Conservation (phyloP, 23 tunicate genomes). For the Phallusia fumigata region DNA sequence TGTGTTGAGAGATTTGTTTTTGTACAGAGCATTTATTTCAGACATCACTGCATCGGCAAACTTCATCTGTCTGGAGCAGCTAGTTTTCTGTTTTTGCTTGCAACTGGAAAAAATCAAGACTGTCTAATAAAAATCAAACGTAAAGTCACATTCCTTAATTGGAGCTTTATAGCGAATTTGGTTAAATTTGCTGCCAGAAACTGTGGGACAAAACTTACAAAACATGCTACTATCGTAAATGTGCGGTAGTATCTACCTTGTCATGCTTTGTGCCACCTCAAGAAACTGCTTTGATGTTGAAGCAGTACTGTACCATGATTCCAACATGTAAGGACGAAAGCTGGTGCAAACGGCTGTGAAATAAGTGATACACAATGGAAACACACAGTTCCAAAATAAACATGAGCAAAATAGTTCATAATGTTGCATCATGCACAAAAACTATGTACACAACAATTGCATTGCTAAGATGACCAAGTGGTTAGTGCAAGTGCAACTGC, state of each 20-base stretch:
- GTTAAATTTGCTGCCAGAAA: no score
- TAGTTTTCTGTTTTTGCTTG: not conserved
- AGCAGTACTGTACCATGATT: conserved; percentile 26
- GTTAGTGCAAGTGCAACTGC: no score
- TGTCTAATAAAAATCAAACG: no score
- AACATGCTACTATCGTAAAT: no score
- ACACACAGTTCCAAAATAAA: not conserved
- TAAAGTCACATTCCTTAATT: no score
- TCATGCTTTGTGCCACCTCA: not conserved
- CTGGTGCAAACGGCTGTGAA: not conserved
- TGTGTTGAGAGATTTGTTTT: not conserved
- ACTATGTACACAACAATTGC: not conserved
- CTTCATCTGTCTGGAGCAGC: not conserved
- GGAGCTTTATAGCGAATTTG: no score
- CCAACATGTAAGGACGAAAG: conserved; percentile 26
- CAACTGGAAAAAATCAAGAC: not conserved
- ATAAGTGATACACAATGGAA: not conserved
- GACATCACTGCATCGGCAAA: conserved; percentile 30
- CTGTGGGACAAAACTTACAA: no score
- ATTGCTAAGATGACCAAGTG: no score
- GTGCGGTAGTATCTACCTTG: conserved; percentile 1
- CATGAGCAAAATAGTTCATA: not conserved
- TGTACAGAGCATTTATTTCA: conserved; percentile 2
- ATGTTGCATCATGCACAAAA: not conserved
- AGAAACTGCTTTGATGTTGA: conserved; percentile 1